These are phyloP conservation scores for Ranitomeya imitator DNA, from an alignment of 2,113 vertebrate genomes.

Conservation along the genomic window DNA sequence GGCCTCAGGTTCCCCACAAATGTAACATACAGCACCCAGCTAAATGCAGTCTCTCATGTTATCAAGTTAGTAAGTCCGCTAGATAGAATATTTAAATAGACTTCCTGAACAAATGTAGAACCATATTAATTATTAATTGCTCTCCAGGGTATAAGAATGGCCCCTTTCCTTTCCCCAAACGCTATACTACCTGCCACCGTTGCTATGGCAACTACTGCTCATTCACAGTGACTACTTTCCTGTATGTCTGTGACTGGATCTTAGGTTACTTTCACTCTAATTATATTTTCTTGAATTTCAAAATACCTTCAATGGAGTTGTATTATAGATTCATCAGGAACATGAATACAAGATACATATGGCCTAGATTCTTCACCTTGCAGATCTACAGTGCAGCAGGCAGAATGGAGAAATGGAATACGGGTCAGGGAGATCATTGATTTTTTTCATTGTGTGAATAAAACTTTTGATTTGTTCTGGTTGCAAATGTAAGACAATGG, in stretches of 20 bases:
- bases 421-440: too few relatives aligned
- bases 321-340: background rate
- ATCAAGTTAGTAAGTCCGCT: background rate
- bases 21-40: background rate
- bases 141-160: background rate
- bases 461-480: too few relatives aligned
- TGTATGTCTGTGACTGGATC: conserved; percentile 40
- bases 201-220: conserved; percentile 65
- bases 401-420: background rate
- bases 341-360: background rate
- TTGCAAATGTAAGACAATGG: too few relatives aligned
- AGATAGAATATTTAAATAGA: conserved; percentile 21
- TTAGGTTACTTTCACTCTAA: conserved; percentile 57
- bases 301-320: background rate
- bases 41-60: background rate
- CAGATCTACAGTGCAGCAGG: background rate
- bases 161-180: background rate
- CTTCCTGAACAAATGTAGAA: conserved; percentile 8
- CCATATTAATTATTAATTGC: conserved; percentile 35
- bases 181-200: conserved; percentile 64
- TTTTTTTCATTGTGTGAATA: too few relatives aligned
- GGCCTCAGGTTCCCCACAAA: too few relatives aligned
- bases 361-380: background rate
- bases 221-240: conserved; percentile 24
- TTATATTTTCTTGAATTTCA: conserved; percentile 20